Evolutionary conservation across 2,797 vertebrate genomes (phyloP).

Genomic region (Phataginus tricuspis): DNA sequence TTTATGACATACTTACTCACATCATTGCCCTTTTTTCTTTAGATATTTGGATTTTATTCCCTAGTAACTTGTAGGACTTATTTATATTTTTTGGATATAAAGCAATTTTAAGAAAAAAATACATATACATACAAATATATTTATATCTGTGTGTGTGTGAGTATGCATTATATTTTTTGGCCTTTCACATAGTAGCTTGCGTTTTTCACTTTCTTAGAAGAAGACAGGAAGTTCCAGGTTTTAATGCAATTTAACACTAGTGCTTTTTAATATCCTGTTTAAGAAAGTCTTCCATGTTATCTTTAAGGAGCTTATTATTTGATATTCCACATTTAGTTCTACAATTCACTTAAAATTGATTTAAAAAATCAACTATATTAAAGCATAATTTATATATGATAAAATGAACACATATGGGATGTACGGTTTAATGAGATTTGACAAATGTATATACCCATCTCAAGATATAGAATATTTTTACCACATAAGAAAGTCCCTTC

Average conservation of each 20-base stretch:
- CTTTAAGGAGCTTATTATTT: conserved; percentile 1
- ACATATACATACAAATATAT: neutral
- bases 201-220: neutral
- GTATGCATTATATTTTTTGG: neutral
- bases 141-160: neutral
- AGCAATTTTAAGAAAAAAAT: neutral
- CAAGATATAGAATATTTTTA: neutral
- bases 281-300: neutral
- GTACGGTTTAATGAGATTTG: neutral
- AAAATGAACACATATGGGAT: neutral
- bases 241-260: conserved; percentile 1
- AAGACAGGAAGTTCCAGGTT: neutral
- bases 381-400: neutral
- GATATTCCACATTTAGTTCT: neutral
- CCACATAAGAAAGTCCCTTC: neutral
- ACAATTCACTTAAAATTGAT: neutral
- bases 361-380: neutral
- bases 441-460: neutral
- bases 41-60: neutral
- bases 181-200: neutral
- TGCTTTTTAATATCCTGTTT: neutral
- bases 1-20: neutral
- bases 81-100: neutral
- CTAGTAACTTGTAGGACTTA: conserved; percentile 18
- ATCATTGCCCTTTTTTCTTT: neutral